A percentile compares a stretch with the other conserved stretches of the same genome.
Evolutionary conservation across 2,888 invertebrate genomes (phyloP).

Genomic region (Meganola albula): DNA sequence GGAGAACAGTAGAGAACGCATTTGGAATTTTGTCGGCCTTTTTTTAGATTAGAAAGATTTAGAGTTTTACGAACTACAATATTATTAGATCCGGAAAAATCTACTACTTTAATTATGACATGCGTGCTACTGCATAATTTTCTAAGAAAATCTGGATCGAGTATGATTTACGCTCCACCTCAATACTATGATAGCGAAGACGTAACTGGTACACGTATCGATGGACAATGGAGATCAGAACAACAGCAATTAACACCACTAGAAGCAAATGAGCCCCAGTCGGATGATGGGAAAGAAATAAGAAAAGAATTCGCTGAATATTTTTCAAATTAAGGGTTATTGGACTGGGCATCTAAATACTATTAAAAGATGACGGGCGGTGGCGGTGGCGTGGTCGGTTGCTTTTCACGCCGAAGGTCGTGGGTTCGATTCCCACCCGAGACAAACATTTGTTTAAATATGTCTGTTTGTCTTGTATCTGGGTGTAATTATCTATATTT

Average conservation of each 20-base stretch:
- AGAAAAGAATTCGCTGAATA: constrained; percentile 24
- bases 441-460: too few species aligned
- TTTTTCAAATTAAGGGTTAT: constrained; percentile 22
- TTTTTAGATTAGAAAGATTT: too few species aligned
- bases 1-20: constrained; percentile 24
- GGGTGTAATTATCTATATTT: too few species aligned
- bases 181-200: constrained; percentile 20
- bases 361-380: constrained; percentile 18
- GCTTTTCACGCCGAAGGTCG: too few species aligned
- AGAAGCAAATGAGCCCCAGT: constrained; percentile 18
- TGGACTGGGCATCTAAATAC: constrained; percentile 18
- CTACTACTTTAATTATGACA: constrained; percentile 24
- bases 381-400: too few species aligned
- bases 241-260: constrained; percentile 23
- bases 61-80: constrained; percentile 2
- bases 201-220: constrained; percentile 17
- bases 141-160: constrained; percentile 9
- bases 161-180: constrained; percentile 18
- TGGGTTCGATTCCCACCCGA: too few species aligned
- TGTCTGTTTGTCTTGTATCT: too few species aligned
- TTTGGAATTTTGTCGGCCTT: constrained; percentile 21
- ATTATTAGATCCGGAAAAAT: constrained; percentile 20
- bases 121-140: constrained; percentile 24
- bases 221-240: constrained; percentile 23
- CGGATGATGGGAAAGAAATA: constrained; percentile 24